Base-by-base conservation (phyloP, 1,140 invertebrate genomes). In the Drosophila pandora region DNA sequence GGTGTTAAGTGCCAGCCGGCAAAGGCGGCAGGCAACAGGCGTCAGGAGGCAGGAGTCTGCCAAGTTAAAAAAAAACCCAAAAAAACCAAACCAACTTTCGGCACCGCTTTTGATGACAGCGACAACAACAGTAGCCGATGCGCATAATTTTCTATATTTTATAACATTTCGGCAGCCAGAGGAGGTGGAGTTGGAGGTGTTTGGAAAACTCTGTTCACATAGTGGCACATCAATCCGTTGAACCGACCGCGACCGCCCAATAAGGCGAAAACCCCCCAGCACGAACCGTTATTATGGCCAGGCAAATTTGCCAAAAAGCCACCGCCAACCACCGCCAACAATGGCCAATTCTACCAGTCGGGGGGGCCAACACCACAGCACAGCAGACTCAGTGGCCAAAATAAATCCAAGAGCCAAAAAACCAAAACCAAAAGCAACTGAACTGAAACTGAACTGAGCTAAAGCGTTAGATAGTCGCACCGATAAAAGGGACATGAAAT, bases 401-500 rank as follows among this genome's bases (percentile, higher is more conserved):
- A 50, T 13, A 43, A 13, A 43, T 21, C 7, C 45, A 58, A 37
- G 17, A 34, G 32, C 28, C 48, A 28, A 48, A 41, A 65, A 49
- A 47, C 57, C 45, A 41, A 65, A 49, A 47, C 57, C 45, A 47
- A 45, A 60, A 59, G 59, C 60, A 57, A 78, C 41, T 43, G 13
- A 43, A 43, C 41, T n/a, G 34, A 10, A 10, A 63, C 75, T 68
- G 67, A 69, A 48, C 58, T 37, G 47, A 28, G 62, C 73, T 69
- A 17, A 76, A 76, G 72, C 73, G 73, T 68, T 76, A 83, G 81
- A 88, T 88, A 88, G 79, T 88, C 83, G 76, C 79, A 88, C 76
- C 84, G 87, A 90, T 90, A 90, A 90, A 90, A 90, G 87, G 87
- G 87, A 90, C 87, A 90, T 90, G 87, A 90, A 90, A 90, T 90